These are phyloP conservation scores for Eptesicus fuscus DNA, from an alignment of 2,113 vertebrate genomes.

Conservation along the genomic window DNA sequence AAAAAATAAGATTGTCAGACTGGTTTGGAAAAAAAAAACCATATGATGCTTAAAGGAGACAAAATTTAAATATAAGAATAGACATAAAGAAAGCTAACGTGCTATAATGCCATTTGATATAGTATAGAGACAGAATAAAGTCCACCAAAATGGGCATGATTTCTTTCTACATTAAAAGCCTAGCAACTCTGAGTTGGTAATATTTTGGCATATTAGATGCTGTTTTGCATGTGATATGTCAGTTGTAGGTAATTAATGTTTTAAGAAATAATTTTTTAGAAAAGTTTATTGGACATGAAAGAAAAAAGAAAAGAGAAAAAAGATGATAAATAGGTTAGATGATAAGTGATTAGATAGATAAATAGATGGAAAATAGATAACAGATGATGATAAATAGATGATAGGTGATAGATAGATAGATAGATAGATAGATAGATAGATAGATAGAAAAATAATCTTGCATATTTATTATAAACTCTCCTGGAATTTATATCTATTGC, in stretches of 20 bases:
- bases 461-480: background rate
- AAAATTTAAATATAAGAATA: slow-evolving; percentile 17
- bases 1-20: background rate
- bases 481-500: background rate
- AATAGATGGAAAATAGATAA: no score
- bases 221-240: background rate
- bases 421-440: background rate
- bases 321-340: background rate
- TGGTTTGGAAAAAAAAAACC: background rate
- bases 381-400: background rate
- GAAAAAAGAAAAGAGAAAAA: background rate
- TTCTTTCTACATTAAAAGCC: background rate
- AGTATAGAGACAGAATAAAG: background rate
- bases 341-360: background rate
- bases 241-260: background rate
- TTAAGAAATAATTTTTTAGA: background rate
- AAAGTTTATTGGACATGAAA: background rate
- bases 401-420: background rate
- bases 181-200: background rate
- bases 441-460: background rate
- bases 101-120: background rate
- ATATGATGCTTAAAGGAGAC: background rate
- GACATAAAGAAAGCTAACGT: background rate
- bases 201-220: background rate
- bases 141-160: background rate